Conservation (phyloP, 2,797 vertebrate species). For the Sardinella longiceps region DNA sequence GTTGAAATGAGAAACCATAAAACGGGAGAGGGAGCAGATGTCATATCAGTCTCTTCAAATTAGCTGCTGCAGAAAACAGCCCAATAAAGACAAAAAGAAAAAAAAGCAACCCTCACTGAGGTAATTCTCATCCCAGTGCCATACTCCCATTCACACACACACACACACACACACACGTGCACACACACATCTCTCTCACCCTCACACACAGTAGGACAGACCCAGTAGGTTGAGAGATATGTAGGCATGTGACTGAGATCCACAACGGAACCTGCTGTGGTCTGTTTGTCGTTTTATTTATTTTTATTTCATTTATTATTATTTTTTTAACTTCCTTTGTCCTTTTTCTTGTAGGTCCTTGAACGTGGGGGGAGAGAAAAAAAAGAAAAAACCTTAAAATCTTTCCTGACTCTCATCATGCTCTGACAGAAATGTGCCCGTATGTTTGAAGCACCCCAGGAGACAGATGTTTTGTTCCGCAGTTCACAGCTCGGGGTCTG, state of each 20-base stretch:
- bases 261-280: neutral
- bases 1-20: neutral
- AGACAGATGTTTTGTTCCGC: neutral
- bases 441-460: neutral
- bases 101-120: neutral
- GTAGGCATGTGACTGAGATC: neutral
- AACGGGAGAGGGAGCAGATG: neutral
- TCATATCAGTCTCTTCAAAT: constrained; percentile 12
- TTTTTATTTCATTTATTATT: neutral
- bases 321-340: too few relatives aligned
- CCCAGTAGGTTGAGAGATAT: neutral
- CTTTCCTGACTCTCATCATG: neutral
- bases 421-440: neutral
- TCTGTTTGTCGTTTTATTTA: neutral
- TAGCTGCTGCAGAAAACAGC: neutral
- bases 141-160: too few relatives aligned
- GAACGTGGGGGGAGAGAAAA: neutral
- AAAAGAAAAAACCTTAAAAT: neutral
- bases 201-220: too few relatives aligned
- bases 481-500: neutral
- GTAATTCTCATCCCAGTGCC: neutral
- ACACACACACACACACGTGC: neutral
- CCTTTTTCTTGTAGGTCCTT: neutral
- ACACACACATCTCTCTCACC: neutral
- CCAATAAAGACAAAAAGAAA: neutral